Conservation (phyloP, 2,113 vertebrate genomes). For the Ibidorhyncha struthersii region DNA sequence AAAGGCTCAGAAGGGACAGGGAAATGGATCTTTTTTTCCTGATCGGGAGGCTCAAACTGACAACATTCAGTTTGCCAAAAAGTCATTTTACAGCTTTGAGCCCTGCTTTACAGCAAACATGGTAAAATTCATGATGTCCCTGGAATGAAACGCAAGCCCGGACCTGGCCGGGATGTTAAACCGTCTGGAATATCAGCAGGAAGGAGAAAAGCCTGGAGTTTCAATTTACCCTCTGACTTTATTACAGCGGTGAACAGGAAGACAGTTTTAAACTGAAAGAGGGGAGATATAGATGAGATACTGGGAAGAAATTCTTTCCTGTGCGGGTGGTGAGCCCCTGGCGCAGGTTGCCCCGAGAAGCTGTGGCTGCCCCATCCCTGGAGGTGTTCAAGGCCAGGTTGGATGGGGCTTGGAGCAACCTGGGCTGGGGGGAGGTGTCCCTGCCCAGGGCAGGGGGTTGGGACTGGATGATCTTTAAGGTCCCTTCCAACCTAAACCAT, state of each 20-base stretch:
- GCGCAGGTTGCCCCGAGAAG: neutral
- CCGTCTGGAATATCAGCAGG: neutral
- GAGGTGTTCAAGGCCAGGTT: neutral
- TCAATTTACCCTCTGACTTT: neutral
- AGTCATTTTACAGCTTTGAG: neutral
- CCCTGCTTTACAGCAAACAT: neutral
- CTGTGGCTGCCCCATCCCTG: neutral
- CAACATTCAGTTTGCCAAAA: neutral
- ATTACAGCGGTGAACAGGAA: neutral
- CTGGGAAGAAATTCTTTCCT: neutral
- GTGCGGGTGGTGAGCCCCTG: neutral
- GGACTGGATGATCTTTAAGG: neutral
- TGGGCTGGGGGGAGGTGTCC: neutral
- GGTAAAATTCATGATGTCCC: neutral
- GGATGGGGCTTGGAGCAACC: neutral
- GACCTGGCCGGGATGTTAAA: neutral
- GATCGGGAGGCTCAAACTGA: neutral
- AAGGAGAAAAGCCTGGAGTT: neutral
- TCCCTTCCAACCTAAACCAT: neutral
- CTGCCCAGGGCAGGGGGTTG: neutral
- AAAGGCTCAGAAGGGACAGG: neutral
- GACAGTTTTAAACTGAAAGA: neutral
- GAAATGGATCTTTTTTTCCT: neutral
- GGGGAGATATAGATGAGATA: neutral
- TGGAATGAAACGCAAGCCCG: neutral